Evolutionary conservation across 2,888 invertebrate species (phyloP).

Genomic region (Eucera pruinosa): DNA sequence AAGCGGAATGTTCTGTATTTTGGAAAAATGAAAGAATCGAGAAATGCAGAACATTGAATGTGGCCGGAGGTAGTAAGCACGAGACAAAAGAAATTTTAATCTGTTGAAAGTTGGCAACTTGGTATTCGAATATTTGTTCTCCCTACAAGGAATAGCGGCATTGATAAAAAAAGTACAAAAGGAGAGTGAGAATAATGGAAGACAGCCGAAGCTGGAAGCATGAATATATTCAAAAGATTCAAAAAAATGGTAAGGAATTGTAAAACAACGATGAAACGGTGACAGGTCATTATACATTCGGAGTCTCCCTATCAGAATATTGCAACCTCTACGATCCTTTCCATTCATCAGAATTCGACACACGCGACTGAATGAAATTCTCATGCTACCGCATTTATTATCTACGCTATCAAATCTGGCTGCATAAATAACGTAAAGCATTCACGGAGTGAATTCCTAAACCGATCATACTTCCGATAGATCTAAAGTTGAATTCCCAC

Average conservation of each 20-base stretch:
- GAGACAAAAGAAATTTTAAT: neutral
- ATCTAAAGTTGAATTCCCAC: constrained; percentile 11
- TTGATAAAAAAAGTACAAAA: too few relatives aligned
- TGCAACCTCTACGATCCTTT: neutral
- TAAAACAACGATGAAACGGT: too few relatives aligned
- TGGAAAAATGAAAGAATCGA: neutral
- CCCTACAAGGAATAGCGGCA: neutral
- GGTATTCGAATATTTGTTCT: too few relatives aligned
- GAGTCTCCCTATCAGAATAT: neutral
- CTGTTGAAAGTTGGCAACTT: neutral
- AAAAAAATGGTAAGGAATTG: too few relatives aligned
- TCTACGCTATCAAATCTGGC: constrained; percentile 18
- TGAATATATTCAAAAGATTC: too few relatives aligned
- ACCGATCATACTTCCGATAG: constrained; percentile 4
- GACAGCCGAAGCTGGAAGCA: too few relatives aligned
- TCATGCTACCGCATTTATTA: constrained; percentile 10
- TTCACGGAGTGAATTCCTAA: constrained; percentile 19
- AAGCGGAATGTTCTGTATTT: neutral
- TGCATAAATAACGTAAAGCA: neutral
- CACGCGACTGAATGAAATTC: constrained; percentile 25
- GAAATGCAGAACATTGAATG: neutral
- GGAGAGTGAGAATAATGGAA: too few relatives aligned
- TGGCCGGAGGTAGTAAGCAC: neutral
- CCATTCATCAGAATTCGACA: constrained; percentile 29
- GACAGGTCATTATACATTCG: neutral